Evolutionary conservation across 2,797 vertebrate genomes (phyloP).

Genomic region (Danio aesculapii): DNA sequence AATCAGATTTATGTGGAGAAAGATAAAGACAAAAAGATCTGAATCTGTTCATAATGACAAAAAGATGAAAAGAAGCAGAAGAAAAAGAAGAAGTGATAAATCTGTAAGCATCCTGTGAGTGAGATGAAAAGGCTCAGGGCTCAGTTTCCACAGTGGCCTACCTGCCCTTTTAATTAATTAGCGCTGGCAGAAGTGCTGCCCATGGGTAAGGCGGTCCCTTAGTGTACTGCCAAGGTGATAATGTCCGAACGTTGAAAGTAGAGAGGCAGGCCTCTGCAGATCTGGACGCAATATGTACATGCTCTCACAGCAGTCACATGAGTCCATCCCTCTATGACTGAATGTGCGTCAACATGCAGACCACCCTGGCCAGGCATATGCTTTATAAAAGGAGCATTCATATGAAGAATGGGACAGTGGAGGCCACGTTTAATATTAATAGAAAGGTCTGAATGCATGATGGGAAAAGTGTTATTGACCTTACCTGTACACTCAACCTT

Average conservation of each 20-base stretch:
- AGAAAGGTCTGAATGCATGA: slow-evolving; percentile 52
- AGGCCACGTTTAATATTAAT: slow-evolving; percentile 52
- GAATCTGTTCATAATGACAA: slow-evolving; percentile 13
- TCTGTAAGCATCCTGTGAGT: slow-evolving; percentile 76
- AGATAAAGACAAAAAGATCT: background rate
- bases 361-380: slow-evolving; percentile 29
- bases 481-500: slow-evolving; percentile 52
- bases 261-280: slow-evolving; percentile 65
- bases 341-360: slow-evolving; percentile 37
- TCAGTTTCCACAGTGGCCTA: slow-evolving; percentile 80
- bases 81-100: slow-evolving; percentile 68
- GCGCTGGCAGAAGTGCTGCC: slow-evolving; percentile 78
- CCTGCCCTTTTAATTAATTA: slow-evolving; percentile 89
- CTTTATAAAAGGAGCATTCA: slow-evolving; percentile 40
- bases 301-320: background rate
- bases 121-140: slow-evolving; percentile 82
- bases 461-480: slow-evolving; percentile 45
- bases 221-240: slow-evolving; percentile 84
- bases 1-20: background rate
- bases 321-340: slow-evolving; percentile 21
- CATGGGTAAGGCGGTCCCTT: slow-evolving; percentile 74
- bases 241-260: slow-evolving; percentile 82
- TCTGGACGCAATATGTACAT: slow-evolving; percentile 56
- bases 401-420: slow-evolving; percentile 33
- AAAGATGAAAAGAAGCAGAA: slow-evolving; percentile 25